Percentiles rank a stretch among this genome's conserved stretches.
phyloP scores from a whole-genome alignment of 1,140 invertebrate species.

The Spodoptera frugiperda region DNA sequence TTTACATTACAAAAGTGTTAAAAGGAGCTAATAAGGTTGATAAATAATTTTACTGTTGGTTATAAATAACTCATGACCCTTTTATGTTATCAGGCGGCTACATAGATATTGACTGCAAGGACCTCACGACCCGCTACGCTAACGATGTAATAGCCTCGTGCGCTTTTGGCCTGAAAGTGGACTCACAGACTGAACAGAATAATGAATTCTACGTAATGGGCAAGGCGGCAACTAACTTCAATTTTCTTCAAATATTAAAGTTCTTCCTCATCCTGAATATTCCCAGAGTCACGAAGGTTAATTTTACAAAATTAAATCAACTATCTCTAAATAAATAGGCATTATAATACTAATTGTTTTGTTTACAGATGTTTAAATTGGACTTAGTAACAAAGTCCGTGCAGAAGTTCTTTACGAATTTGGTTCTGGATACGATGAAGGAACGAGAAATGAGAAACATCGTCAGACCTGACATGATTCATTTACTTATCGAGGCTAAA shows the following conservation, averaged over 20 bases:
- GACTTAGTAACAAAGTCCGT: slow-evolving; percentile 72
- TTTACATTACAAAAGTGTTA: too few relatives aligned
- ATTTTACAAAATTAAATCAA: neutral
- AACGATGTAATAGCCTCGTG: slow-evolving; percentile 84
- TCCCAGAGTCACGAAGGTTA: slow-evolving; percentile 56
- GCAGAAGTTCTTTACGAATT: slow-evolving; percentile 79
- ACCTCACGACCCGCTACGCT: slow-evolving; percentile 83
- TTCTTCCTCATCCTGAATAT: slow-evolving; percentile 51
- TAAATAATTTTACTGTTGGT: too few relatives aligned
- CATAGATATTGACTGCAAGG: slow-evolving; percentile 75
- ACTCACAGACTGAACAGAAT: slow-evolving; percentile 80
- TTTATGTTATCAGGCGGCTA: slow-evolving; percentile 49
- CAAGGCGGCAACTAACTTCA: slow-evolving; percentile 64
- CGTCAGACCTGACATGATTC: slow-evolving; percentile 69
- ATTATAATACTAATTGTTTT: too few relatives aligned
- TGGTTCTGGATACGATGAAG: slow-evolving; percentile 81
- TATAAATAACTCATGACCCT: too few relatives aligned
- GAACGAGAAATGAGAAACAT: slow-evolving; percentile 74
- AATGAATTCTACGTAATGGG: slow-evolving; percentile 86
- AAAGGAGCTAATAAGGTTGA: too few relatives aligned
- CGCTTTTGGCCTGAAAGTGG: slow-evolving; percentile 86
- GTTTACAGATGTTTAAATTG: slow-evolving; percentile 36
- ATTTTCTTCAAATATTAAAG: slow-evolving; percentile 52
- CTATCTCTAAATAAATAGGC: too few relatives aligned
- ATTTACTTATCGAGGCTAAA: slow-evolving; percentile 72